phyloP scores from a whole-genome alignment of 2,888 invertebrate species.

The Venusia cambrica region DNA sequence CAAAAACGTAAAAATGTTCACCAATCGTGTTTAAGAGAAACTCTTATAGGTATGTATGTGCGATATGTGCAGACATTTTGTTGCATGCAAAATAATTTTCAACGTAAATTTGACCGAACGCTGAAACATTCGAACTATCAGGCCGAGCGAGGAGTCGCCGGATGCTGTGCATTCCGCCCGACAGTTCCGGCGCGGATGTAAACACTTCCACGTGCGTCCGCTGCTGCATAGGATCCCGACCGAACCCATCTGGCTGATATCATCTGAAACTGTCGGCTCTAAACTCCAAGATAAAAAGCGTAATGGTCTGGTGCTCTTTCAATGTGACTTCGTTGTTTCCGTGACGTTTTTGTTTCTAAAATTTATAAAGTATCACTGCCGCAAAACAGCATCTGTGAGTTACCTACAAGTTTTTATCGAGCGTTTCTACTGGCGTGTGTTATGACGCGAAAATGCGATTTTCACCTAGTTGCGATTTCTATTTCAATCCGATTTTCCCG shows the following conservation, averaged over 20 bases:
- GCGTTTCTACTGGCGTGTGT: constrained; percentile 60
- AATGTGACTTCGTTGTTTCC: constrained; percentile 11
- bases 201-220: constrained; percentile 71
- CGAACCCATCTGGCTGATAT: constrained; percentile 20
- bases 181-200: constrained; percentile 55
- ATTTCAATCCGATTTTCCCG: constrained; percentile 80
- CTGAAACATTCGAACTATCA: constrained; percentile 15
- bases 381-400: constrained; percentile 9
- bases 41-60: no score
- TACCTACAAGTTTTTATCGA: constrained; percentile 22
- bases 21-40: no score
- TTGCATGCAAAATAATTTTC: no score
- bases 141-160: constrained; percentile 29
- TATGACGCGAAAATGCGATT: constrained; percentile 73
- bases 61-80: no score
- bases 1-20: no score
- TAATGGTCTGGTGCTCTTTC: constrained; percentile 16
- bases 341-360: not conserved
- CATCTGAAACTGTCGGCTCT: constrained; percentile 31
- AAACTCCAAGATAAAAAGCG: constrained; percentile 31
- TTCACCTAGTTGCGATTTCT: constrained; percentile 74
- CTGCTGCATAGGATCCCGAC: constrained; percentile 40
- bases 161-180: constrained; percentile 43
- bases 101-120: constrained; percentile 11
- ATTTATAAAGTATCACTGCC: no score